Evolutionary conservation across 2,797 vertebrate genomes (phyloP).

Genomic region (Falco biarmicus): DNA sequence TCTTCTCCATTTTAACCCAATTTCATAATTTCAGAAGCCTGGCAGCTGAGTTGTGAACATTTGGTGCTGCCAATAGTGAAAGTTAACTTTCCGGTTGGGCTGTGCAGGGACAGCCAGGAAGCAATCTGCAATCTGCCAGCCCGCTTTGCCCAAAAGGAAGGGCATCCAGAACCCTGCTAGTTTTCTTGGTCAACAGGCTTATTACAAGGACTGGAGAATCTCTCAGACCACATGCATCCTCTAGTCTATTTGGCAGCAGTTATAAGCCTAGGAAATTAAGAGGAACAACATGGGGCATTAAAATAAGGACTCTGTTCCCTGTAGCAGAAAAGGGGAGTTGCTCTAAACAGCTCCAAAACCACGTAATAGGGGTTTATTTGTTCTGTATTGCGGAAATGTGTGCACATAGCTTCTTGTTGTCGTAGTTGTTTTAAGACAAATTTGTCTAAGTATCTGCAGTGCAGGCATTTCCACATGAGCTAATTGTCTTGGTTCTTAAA

Average conservation of each 20-base stretch:
- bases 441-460: neutral
- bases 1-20: neutral
- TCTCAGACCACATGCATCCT: neutral
- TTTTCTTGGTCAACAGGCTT: neutral
- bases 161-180: neutral
- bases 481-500: neutral
- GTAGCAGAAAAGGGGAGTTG: neutral
- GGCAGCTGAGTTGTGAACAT: constrained; percentile 21
- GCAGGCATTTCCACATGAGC: neutral
- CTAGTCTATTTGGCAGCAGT: neutral
- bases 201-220: neutral
- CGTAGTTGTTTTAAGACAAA: neutral
- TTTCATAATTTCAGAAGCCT: constrained; percentile 4
- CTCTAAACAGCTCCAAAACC: neutral
- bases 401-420: neutral
- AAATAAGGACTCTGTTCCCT: neutral
- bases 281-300: neutral
- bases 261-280: neutral
- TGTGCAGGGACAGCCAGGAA: neutral
- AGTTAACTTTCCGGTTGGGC: neutral
- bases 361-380: neutral
- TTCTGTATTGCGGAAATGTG: neutral
- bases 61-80: constrained; percentile 14
- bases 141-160: rapidly evolving
- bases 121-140: neutral